Base-by-base conservation (phyloP, 53 echinoderm and acorn worm genomes). In the Astropecten irregularis region DNA sequence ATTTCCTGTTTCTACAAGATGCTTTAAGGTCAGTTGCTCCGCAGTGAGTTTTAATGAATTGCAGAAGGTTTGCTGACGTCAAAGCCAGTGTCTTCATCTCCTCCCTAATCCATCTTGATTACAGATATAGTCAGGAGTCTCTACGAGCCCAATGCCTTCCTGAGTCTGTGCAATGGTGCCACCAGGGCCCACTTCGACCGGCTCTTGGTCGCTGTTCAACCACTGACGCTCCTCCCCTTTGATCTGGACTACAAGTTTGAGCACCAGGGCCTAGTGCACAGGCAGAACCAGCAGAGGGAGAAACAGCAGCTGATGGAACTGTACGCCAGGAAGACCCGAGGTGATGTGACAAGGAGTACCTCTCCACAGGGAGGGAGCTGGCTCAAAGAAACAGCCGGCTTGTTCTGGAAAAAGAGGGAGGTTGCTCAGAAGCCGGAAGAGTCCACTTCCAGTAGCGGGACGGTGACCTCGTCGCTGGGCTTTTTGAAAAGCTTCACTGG, bases 211-310 rank as follows among this genome's bases (percentile, higher is more conserved):
- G 92, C 92, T 64, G 71, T 97, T 73, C 92, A 92, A 63, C 97
- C 92, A 47, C 89, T 97, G 21, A 85, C 92, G n/a, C 66, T 85
- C 68, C 92, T 94, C 60, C 92, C 92, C 77, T 97, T 97, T 79
- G 90, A 85, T 39, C 77, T 97, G n/a, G 97, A 94, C 76, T 94
- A 94, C 77, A 72, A 82, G 13, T 91, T 92, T 74, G 97, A 97
- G 68, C 90, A 92, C 56, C 60, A 42, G 28, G 29, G 71, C 59
- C 31, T 82, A 53, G 84, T 73, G 25, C 76, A 84, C 8, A 46
- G 60, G 37, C 81, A 72, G 54, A 73, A 56, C 77, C 74, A 68
- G 42, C 82, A 76, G 92, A 92, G 87, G 89, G 89, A 92, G 86
- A 73, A 63, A 53, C 69, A 86, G 31, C 92, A 89, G 22, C 58